Conservation (phyloP, 2,113 vertebrate species). For the Ictidomys tridecemlineatus region DNA sequence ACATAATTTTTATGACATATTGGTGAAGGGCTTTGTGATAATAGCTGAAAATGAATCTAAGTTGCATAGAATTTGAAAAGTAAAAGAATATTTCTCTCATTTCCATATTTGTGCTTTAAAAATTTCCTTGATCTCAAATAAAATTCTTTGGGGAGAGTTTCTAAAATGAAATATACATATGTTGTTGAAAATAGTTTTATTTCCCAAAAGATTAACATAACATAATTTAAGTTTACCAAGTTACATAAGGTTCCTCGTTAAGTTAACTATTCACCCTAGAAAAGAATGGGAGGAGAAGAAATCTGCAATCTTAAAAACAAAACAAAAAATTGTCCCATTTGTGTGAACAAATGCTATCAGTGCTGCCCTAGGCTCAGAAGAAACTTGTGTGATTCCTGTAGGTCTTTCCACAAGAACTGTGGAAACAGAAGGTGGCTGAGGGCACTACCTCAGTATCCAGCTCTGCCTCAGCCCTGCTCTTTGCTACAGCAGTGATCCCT, state of each 20-base stretch:
- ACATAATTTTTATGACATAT: slow-evolving; percentile 81
- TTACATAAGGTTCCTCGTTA: neutral
- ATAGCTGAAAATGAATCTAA: slow-evolving; percentile 78
- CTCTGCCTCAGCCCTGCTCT: neutral
- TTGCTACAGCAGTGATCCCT: neutral
- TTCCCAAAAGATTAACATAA: neutral
- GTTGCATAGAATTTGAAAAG: slow-evolving; percentile 81
- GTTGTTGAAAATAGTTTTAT: slow-evolving; percentile 24
- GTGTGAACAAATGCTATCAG: slow-evolving; percentile 12
- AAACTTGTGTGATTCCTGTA: neutral
- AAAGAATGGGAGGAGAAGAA: neutral
- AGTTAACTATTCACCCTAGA: neutral
- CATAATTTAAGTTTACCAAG: slow-evolving; percentile 4
- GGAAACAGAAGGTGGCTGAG: slow-evolving; percentile 35
- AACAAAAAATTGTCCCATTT: neutral
- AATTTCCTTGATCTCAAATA: slow-evolving; percentile 72
- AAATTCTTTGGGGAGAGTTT: slow-evolving; percentile 74
- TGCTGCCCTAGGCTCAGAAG: neutral
- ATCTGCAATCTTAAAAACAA: neutral
- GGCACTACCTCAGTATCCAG: neutral
- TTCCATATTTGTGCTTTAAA: slow-evolving; percentile 72
- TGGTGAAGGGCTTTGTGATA: slow-evolving; percentile 76
- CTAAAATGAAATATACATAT: slow-evolving; percentile 70
- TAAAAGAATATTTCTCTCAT: slow-evolving; percentile 79
- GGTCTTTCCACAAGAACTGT: slow-evolving; percentile 55